Base-by-base conservation (phyloP, 2,888 invertebrate genomes). In the Drosophila vallismaia region DNA sequence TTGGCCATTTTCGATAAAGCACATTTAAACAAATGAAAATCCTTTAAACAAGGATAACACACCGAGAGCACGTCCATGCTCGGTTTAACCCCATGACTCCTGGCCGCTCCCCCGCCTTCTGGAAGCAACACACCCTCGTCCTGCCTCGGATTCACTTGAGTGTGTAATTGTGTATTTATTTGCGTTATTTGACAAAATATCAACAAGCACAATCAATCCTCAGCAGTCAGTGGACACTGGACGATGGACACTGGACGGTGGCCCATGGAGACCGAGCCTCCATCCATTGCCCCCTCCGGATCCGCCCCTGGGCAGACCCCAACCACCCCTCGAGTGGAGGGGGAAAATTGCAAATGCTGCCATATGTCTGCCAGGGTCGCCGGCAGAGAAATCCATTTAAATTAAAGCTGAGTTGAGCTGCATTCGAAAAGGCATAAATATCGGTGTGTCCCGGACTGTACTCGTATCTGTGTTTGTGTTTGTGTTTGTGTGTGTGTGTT, bases 161-260 rank as follows among this genome's bases (percentile, higher is more conserved):
- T 90, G 88, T 90, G 90, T 91, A 90, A 91, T 91, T 91, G 89
- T 86, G 81, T 86, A 90, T 91, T 90, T 91, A 90, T 90, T 89
- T 90, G 88, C 86, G 81, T 88, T 89, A 89, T 88, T 84, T 88
- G 89, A 90, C 86, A 88, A 89, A 90, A 88, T 88, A 89, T 88
- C 88, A 89, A 88, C 89, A 88, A 89, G 88, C 84, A 81, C 89
- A 88, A 89, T 89, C 88, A 89, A 82, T 89, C 89, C 87, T 86
- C 71, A 64, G 63, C 81, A 75, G 70, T 81, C 63, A 72, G 57
- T 70, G 62, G 66, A 62, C 48, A 42, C 28, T 19, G 36, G 24
- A 44, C 33, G 10, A 36, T 49, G 40, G 40, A 40, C 19, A 19
- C 19, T 19, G 19, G 19, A 19, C 19, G 19, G 48, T 40, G 52